Conservation (phyloP, 35 echinoderm and acorn worm genomes). For the Anneissia japonica region DNA sequence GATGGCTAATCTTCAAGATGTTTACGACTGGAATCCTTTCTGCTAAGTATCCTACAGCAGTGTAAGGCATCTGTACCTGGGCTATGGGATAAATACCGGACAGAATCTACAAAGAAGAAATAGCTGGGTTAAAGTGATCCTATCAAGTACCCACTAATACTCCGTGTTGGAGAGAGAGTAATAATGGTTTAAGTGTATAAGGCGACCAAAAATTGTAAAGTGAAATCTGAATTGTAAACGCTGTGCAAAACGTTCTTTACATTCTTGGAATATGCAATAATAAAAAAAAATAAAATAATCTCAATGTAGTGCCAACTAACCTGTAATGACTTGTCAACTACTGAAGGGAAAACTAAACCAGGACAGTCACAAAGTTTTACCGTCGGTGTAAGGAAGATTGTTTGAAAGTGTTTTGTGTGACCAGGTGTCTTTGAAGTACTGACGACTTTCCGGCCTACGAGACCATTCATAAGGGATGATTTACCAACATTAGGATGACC, state of each 20-base stretch:
- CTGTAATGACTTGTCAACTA: slow-evolving; percentile 89
- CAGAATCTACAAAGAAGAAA: slow-evolving; percentile 64
- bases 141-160: too few relatives aligned
- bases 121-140: too few relatives aligned
- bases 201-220: too few relatives aligned
- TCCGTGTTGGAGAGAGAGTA: too few relatives aligned
- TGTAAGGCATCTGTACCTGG: slow-evolving; percentile 94
- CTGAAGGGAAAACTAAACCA: slow-evolving; percentile 85
- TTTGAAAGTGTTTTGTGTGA: slow-evolving; percentile 98
- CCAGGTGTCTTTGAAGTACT: slow-evolving; percentile 90
- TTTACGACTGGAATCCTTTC: slow-evolving; percentile 74
- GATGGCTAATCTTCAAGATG: slow-evolving; percentile 76
- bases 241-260: too few relatives aligned
- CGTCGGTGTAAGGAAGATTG: slow-evolving; percentile 86
- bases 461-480: slow-evolving; percentile 94
- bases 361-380: slow-evolving; percentile 95
- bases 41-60: slow-evolving; percentile 80
- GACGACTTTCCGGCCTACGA: slow-evolving; percentile 88
- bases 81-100: slow-evolving; percentile 92
- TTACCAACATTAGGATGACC: slow-evolving; percentile 97
- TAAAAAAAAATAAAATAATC: too few relatives aligned
- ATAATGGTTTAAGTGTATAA: too few relatives aligned
- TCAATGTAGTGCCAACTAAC: too few relatives aligned
- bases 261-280: too few relatives aligned
- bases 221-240: too few relatives aligned